A percentile compares a stretch with the other conserved stretches of the same genome.
Evolutionary conservation across 2,888 invertebrate genomes (phyloP).

Genomic region (Strigamia maritima): DNA sequence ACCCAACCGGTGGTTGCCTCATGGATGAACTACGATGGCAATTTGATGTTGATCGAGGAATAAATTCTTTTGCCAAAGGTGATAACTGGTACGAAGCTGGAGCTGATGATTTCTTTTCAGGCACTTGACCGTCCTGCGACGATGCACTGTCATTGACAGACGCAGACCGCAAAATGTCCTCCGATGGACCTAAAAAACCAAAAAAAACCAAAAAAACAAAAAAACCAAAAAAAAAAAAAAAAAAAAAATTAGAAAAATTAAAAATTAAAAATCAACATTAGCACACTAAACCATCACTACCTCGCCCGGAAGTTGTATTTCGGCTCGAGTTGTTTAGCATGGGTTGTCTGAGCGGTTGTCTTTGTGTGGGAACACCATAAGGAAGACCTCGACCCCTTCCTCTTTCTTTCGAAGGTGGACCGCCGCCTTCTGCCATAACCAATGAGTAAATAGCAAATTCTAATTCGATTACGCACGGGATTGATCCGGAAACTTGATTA

Average conservation of each 20-base stretch:
- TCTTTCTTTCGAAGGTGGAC: background rate
- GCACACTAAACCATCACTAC: background rate
- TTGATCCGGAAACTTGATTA: background rate
- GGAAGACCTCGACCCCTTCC: constrained; percentile 21
- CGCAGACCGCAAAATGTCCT: constrained; percentile 13
- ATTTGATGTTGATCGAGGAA: background rate
- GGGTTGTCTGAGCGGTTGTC: constrained; percentile 33
- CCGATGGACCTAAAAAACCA: background rate
- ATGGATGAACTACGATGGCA: background rate
- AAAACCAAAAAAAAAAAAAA: background rate
- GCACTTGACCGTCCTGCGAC: constrained; percentile 30
- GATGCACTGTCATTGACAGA: constrained; percentile 9
- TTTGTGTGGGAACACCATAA: constrained; percentile 20
- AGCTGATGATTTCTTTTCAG: constrained; percentile 3
- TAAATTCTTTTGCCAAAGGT: constrained; percentile 8
- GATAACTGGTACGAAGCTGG: background rate
- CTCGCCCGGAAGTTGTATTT: background rate
- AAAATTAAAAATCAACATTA: background rate
- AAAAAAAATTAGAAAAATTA: background rate
- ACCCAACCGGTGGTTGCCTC: constrained; percentile 4
- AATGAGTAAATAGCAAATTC: background rate
- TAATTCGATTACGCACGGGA: background rate
- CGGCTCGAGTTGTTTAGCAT: background rate
- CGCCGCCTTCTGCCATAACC: constrained; percentile 20
- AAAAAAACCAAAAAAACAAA: background rate